A percentile compares a stretch with the other conserved stretches of the same genome.
phyloP scores from a whole-genome alignment of 2,888 invertebrate species.

The Agapetus fuscipes region DNA sequence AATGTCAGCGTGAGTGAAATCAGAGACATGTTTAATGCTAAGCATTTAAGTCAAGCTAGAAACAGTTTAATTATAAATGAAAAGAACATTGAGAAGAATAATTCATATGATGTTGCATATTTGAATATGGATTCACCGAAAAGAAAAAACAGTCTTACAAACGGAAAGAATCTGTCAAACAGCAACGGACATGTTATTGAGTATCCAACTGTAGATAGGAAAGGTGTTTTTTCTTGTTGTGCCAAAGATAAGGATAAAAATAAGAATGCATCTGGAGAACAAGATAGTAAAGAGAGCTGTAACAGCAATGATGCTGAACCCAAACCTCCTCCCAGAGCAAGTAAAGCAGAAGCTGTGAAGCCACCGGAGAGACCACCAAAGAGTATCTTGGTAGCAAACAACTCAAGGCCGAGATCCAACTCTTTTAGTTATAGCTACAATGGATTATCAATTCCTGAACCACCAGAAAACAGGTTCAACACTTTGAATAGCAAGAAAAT shows the following conservation, averaged over 20 bases:
- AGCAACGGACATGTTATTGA: conserved; percentile 51
- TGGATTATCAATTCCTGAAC: conserved; percentile 37
- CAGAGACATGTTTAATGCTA: conserved; percentile 42
- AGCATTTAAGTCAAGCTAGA: conserved; percentile 42
- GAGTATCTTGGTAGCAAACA: conserved; percentile 40
- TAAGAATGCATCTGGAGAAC: conserved; percentile 36
- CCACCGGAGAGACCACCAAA: conserved; percentile 64
- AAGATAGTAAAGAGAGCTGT: conserved; percentile 36
- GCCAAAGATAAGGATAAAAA: conserved; percentile 46
- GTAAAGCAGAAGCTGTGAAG: conserved; percentile 43
- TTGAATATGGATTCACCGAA: conserved; percentile 37
- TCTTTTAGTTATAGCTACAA: conserved; percentile 43
- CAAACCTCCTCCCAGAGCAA: conserved; percentile 54
- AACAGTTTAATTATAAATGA: conserved; percentile 43
- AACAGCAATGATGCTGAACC: conserved; percentile 41
- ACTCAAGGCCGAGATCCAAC: conserved; percentile 47
- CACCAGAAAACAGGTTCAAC: conserved; percentile 37
- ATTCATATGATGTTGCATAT: conserved; percentile 24
- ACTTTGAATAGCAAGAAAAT: conserved; percentile 39
- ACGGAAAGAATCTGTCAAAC: conserved; percentile 35
- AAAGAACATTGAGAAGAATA: conserved; percentile 30
- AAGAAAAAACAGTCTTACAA: conserved; percentile 33
- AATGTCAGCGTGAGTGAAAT: conserved; percentile 47
- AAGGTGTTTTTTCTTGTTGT: conserved; percentile 64
- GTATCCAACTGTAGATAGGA: conserved; percentile 62